Base-by-base conservation (phyloP, 1,140 invertebrate species). In the Popillia japonica region DNA sequence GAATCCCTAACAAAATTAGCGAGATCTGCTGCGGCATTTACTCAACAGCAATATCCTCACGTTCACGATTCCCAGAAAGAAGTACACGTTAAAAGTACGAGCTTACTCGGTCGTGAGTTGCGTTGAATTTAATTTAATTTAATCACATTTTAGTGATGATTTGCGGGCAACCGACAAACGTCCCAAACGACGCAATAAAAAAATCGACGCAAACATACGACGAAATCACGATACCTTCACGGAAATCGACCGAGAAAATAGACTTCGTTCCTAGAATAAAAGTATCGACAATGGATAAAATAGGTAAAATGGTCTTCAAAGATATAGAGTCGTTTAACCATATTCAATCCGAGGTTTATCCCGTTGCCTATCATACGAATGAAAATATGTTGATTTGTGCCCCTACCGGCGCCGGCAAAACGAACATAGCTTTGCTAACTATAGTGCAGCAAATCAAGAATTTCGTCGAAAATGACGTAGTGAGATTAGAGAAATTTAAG, bases 311-410 rank as follows among this genome's bases (percentile, higher is more conserved):
- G 86, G 95, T 94, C 0, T 99, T 99, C 84, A 90, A 92, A 81
- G 95, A 94, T 80, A 94, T 96, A 40, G 93, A 95, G 85, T 88
- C 90, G 72, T 88, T 99, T 14, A 99, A 99, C 88, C 88, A 93
- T 77, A 99, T 99, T 80, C 98, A 99, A 86, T 96, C 96, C 0
- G 93, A 99, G 73, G 98, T 99, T 0, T 99, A 95, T 88, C 92
- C 97, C 64, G 92, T 96, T 2, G 99, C 99, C 0, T 99, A 99
- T 88, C 93, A 96, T 83, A 96, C 96, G 8, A 98, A 99, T 87
- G 96, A 99, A 85, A 99, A 99, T 87, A 89, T 99, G 83, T 87
- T 99, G 6, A 96, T 99, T 78, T 98, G 97, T 88, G 97, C 97
- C 0, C 97, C 97, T 0, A 99, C 97, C 0, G 97, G 97, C 22